Base-by-base conservation (phyloP, 2,113 vertebrate genomes). In the Urocolius indicus region DNA sequence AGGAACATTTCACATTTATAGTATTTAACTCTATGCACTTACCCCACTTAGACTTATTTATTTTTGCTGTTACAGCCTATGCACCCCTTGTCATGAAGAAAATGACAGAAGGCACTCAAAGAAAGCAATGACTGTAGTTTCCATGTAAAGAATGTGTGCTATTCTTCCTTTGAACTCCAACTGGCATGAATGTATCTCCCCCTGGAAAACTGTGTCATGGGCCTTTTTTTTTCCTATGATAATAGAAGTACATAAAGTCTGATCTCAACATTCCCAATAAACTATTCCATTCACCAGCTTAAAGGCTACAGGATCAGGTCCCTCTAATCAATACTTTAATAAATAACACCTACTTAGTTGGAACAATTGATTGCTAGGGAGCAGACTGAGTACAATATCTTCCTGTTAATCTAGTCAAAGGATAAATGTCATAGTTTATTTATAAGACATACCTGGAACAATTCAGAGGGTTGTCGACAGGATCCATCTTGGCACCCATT, bases 311-410 rank as follows among this genome's bases (percentile, higher is more conserved):
- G 72, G 76, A 58, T 41, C 7, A 62, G 88, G 81, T 48, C 66
- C 63, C 76, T 71, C 76, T 71, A 83, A 93, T 94, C 95, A 77
- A 91, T 94, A 89, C 68, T 91, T 91, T 85, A 85, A 95, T 87
- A 95, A 97, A 88, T 79, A 94, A 91, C 83, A 84, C 38, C 85
- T 71, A 58, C 76, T 92, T 85, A 84, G 48, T 73, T 4, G 11
- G 77, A 89, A 93, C 74, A 84, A 93, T 54, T 85, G 94, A 96
- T 89, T 94, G 78, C 71, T 21, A 19, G 30, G 51, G 51, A 96
- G 67, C 86, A 87, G 78, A n/a, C 54, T 5, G 54, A 38, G 48
- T 16, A 27, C n/a, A 55, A 87, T 14, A 73, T 34, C 87, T 92
- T 94, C 73, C 80, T 79, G 84, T 41, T 84, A 76, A 71, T 92